phyloP scores from a whole-genome alignment of 2,113 vertebrate species.

The Felis chaus region DNA sequence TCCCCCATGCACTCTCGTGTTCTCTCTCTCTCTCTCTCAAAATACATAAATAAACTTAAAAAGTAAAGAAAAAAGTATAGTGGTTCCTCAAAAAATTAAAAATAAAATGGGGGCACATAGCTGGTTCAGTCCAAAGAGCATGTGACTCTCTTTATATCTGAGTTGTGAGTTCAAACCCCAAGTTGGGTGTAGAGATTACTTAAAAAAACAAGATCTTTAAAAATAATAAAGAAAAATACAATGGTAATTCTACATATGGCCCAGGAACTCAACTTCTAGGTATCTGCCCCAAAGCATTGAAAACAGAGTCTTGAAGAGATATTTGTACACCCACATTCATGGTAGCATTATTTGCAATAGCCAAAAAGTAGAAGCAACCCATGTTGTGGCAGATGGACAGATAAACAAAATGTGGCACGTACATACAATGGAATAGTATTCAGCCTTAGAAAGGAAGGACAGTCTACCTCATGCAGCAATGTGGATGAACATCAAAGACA shows the following conservation, averaged over 20 bases:
- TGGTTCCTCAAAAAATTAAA: background rate
- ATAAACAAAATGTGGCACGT: background rate
- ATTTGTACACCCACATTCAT: background rate
- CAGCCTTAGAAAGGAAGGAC: background rate
- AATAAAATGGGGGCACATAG: background rate
- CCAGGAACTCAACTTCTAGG: background rate
- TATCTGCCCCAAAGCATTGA: background rate
- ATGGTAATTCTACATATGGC: background rate
- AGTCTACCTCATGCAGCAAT: background rate
- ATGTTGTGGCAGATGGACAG: too few relatives aligned
- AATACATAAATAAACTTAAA: background rate
- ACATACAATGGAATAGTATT: background rate
- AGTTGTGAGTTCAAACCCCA: background rate
- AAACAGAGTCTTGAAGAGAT: background rate
- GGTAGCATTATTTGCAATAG: background rate
- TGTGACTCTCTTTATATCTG: background rate
- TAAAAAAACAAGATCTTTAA: background rate
- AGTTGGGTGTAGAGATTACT: background rate
- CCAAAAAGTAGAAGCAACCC: background rate
- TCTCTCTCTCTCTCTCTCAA: background rate
- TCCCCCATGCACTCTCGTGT: background rate
- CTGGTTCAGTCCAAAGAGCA: background rate
- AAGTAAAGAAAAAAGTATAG: background rate
- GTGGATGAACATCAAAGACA: background rate
- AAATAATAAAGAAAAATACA: background rate